Evolutionary conservation across 2,113 vertebrate genomes (phyloP).

Genomic region (Chlamydotis undulata): DNA sequence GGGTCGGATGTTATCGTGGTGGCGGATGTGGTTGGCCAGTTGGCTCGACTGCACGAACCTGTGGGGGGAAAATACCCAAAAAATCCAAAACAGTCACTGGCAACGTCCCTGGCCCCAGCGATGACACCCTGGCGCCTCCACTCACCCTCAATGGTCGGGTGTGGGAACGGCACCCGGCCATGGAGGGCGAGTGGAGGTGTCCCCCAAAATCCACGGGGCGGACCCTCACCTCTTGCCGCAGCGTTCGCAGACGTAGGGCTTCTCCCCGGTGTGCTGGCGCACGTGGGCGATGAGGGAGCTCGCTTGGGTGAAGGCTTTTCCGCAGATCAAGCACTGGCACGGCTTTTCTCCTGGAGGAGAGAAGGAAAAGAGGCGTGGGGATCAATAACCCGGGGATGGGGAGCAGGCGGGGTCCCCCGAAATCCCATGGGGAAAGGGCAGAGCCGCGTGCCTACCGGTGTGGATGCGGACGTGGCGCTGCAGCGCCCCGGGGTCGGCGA

Average conservation of each 20-base stretch:
- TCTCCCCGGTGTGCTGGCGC: conserved; percentile 97
- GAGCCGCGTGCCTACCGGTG: conserved; percentile 74
- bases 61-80: too few relatives aligned
- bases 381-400: rapidly evolving
- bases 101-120: rapidly evolving
- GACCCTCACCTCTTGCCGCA: conserved; percentile 91
- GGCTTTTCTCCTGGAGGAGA: conserved; percentile 91
- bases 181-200: rapidly evolving
- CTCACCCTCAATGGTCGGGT: neutral
- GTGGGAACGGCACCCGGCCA: rapidly evolving
- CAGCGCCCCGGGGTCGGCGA: conserved; percentile 91
- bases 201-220: rapidly evolving
- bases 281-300: conserved; percentile 97
- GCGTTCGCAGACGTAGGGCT: conserved; percentile 96
- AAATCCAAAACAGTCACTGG: too few relatives aligned
- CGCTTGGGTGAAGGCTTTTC: conserved; percentile 97
- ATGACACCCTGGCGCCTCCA: neutral
- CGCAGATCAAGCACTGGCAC: conserved; percentile 91
- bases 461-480: conserved; percentile 96
- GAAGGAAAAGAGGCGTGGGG: neutral
- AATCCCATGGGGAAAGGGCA: too few relatives aligned
- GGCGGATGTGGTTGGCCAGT: conserved; percentile 97
- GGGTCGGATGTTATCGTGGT: conserved; percentile 97
- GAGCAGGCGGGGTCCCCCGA: rapidly evolving
- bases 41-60: conserved; percentile 99